These are phyloP conservation scores for Drosophila nikananu DNA, from an alignment of 1,140 invertebrate species.

Conservation along the genomic window DNA sequence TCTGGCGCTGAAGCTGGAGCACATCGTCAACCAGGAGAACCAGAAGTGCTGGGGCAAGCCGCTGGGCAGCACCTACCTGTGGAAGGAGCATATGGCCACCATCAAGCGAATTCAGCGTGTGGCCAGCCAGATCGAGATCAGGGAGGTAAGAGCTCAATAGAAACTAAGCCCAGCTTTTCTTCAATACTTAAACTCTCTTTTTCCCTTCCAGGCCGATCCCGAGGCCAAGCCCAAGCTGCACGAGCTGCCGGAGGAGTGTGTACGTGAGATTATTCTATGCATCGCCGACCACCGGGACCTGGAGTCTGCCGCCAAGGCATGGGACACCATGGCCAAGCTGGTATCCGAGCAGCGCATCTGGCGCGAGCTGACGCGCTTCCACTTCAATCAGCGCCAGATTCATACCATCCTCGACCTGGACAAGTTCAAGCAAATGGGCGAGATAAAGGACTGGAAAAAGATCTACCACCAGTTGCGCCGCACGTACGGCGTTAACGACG, in stretches of 20 bases:
- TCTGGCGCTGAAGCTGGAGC: constrained; percentile 91
- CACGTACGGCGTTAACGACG: constrained; percentile 95
- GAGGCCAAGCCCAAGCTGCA: constrained; percentile 93
- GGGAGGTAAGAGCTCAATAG: constrained; percentile 87
- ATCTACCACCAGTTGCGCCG: constrained; percentile 92
- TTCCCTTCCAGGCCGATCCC: constrained; percentile 89
- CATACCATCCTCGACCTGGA: constrained; percentile 88
- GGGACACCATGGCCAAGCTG: constrained; percentile 91
- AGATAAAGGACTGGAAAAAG: constrained; percentile 89
- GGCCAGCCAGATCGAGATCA: constrained; percentile 92
- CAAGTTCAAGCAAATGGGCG: constrained; percentile 85
- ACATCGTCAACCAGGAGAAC: constrained; percentile 88
- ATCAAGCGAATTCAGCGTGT: constrained; percentile 94
- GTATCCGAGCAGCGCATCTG: constrained; percentile 96
- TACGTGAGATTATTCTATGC: constrained; percentile 95
- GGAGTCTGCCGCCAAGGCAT: constrained; percentile 87
- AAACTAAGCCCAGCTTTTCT: not conserved
- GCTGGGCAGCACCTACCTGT: constrained; percentile 94
- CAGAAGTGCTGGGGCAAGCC: constrained; percentile 94
- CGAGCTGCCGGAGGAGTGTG: constrained; percentile 96
- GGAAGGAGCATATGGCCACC: constrained; percentile 94
- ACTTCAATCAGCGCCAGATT: constrained; percentile 95
- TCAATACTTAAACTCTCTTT: not conserved
- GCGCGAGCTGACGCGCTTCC: constrained; percentile 95
- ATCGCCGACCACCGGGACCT: constrained; percentile 97